Base-by-base conservation (phyloP, 2,888 invertebrate species). In the Megalurothrips usitatus region DNA sequence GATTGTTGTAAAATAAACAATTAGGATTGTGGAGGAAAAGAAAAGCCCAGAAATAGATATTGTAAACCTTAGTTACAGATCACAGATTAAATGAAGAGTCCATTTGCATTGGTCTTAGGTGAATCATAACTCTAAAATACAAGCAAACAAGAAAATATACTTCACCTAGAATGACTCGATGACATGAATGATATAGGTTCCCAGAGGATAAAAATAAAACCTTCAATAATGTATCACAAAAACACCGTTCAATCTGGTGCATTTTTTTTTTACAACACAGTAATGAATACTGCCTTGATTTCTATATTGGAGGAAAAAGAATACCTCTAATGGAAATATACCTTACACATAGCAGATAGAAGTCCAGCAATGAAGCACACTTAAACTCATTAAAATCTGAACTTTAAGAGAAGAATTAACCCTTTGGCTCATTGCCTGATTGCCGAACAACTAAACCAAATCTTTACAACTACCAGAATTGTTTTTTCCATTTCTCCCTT, bases 101-200 rank as follows among this genome's bases (percentile, higher is more conserved):
- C 26, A 12, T 75, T 26, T 75, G 26, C 23, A 26, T 75, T 75
- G 68, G 68, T 75, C 68, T 75, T 75, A 75, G 23, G 68, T 75
- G 68, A 75, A 26, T 58, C 58, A 58, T 19, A 58, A 58, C 6
- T 58, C 58, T 75, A 75, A 26, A 26, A 23, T 75, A 75, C 26
- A 75, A 75, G 68, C 68, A 75, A 75, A 75, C 68, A 75, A 75
- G 68, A 75, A 75, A 75, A 75, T 75, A 75, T 75, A 75, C 68
- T 26, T 75, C 68, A 75, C 68, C 68, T 75, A 75, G 68, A 26
- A 26, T 75, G 26, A 12, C 23, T 26, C 68, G 23, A 75, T 23
- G 68, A 75, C 68, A 75, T 1, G 26, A 75, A 75, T 75, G 68
- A 26, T 75, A 75, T 26, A 75, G 68, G 68, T 75, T 23, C n/a